phyloP scores from a whole-genome alignment of 2,888 invertebrate species.

The Ephialtes manifestator region DNA sequence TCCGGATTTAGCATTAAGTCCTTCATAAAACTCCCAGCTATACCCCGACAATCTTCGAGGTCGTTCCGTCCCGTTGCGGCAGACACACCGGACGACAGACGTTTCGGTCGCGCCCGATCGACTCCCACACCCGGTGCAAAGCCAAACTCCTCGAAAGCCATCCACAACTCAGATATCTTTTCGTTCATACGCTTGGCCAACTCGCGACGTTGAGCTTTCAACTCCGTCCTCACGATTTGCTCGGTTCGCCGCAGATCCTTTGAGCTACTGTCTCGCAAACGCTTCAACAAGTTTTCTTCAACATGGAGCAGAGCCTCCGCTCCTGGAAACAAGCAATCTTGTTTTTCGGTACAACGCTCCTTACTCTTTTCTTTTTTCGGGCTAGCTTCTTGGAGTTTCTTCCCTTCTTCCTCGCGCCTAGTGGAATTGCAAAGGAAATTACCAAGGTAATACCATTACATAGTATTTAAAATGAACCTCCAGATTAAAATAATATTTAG shows the following conservation, averaged over 20 bases:
- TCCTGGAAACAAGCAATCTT: conserved; percentile 46
- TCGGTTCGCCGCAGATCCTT: conserved; percentile 68
- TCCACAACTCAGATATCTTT: conserved; percentile 68
- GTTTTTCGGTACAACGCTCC: conserved; percentile 43
- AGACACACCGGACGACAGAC: conserved; percentile 27
- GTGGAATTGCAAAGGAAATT: conserved; percentile 1
- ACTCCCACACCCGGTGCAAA: conserved; percentile 25
- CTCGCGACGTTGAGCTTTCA: conserved; percentile 67
- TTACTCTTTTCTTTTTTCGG: conserved; percentile 17
- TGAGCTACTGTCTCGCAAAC: conserved; percentile 47
- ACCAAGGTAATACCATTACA: background rate
- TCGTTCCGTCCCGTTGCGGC: conserved; percentile 26
- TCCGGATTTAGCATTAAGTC: conserved; percentile 29
- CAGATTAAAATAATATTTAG: background rate
- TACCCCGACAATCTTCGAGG: conserved; percentile 30
- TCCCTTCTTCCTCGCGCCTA: conserved; percentile 28
- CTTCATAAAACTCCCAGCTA: conserved; percentile 5
- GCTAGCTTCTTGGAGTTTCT: background rate
- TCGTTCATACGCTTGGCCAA: conserved; percentile 63
- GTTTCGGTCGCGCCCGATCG: conserved; percentile 41
- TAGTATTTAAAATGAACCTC: background rate
- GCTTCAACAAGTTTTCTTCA: conserved; percentile 60
- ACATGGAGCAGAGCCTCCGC: conserved; percentile 53
- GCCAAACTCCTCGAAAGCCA: conserved; percentile 65
- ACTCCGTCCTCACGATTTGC: conserved; percentile 64